A percentile compares a stretch with the other conserved stretches of the same genome.
These are phyloP conservation scores for Lycaon pictus DNA, from an alignment of 2,113 vertebrate species.

Conservation along the genomic window DNA sequence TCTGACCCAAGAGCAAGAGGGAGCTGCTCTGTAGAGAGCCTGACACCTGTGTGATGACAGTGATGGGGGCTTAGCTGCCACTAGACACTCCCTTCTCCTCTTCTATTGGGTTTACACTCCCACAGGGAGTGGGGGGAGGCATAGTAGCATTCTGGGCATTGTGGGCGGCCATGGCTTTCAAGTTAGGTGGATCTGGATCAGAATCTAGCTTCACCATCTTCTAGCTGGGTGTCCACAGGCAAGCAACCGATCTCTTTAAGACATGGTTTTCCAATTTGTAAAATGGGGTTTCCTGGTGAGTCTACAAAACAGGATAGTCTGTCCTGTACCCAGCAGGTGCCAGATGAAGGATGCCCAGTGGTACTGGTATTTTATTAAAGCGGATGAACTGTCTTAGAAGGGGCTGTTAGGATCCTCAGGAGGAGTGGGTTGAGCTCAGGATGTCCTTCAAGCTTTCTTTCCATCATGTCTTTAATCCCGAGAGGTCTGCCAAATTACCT, in stretches of 20 bases:
- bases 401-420: neutral
- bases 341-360: neutral
- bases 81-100: neutral
- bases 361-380: neutral
- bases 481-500: neutral
- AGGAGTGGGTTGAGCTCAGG: neutral
- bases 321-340: no score
- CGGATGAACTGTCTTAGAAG: neutral
- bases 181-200: neutral
- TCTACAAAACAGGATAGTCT: neutral
- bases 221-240: neutral
- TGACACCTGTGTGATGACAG: neutral
- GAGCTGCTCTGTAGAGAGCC: neutral
- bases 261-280: neutral
- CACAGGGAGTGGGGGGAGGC: accelerated
- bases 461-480: neutral
- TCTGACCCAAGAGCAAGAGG: neutral
- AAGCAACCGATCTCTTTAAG: neutral
- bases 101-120: no score
- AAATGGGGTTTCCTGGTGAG: neutral
- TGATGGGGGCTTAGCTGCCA: neutral
- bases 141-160: accelerated
- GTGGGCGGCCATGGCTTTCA: neutral
- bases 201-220: neutral
- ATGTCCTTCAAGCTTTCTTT: neutral